Percentiles rank a stretch among this genome's conserved stretches.
Conservation (phyloP, 1,140 invertebrate species). For the Dermatophagoides farinae region DNA sequence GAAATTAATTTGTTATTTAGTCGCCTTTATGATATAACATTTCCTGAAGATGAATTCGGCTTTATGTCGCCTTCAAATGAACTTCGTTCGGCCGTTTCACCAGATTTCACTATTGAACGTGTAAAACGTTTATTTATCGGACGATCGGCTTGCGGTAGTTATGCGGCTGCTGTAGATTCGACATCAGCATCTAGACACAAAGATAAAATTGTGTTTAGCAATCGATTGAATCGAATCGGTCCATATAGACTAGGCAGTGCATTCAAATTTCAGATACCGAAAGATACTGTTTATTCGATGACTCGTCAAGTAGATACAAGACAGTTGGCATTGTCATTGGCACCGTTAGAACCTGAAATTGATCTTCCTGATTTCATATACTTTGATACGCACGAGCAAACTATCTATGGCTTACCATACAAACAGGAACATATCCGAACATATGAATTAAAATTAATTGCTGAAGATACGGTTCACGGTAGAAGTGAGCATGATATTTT, state of each 20-base stretch:
- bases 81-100: not conserved
- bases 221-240: not conserved
- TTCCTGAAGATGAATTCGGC: not conserved
- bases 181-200: not conserved
- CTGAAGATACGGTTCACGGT: constrained; percentile 1
- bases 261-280: constrained; percentile 7
- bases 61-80: not conserved
- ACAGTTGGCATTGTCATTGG: constrained; percentile 2
- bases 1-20: constrained; percentile 26
- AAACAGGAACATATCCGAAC: not conserved
- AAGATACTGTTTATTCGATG: constrained; percentile 7
- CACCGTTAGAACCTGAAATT: not conserved
- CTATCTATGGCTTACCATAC: not conserved
- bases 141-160: constrained; percentile 1
- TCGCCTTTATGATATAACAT: not conserved
- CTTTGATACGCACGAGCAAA: constrained; percentile 6
- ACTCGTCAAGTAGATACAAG: not conserved
- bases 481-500: constrained; percentile 1
- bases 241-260: constrained; percentile 8
- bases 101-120: not conserved
- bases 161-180: not conserved
- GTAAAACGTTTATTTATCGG: constrained; percentile 2
- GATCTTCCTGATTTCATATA: constrained; percentile 4
- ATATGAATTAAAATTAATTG: constrained; percentile 3
- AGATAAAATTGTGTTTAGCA: constrained; percentile 8